Evolutionary conservation across 2,797 vertebrate species (phyloP).

Genomic region (Rhyacichthys aspro): DNA sequence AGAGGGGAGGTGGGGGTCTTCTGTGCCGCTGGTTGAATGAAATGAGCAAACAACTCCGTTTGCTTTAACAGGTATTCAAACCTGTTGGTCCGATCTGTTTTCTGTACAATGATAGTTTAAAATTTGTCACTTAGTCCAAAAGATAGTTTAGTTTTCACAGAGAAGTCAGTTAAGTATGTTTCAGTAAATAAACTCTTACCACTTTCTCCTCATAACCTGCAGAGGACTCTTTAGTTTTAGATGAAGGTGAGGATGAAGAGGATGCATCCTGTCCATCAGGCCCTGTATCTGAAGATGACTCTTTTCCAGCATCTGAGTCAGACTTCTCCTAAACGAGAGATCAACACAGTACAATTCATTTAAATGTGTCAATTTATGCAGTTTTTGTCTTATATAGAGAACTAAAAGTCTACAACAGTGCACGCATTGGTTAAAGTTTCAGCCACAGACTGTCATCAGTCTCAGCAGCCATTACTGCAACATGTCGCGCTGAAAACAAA

Average conservation of each 20-base stretch:
- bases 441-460: background rate
- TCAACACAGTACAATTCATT: background rate
- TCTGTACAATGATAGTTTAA: constrained; percentile 72
- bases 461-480: background rate
- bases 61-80: constrained; percentile 99
- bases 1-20: constrained; percentile 98
- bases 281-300: constrained; percentile 76
- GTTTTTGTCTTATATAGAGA: background rate
- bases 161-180: background rate
- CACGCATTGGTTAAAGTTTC: accelerated
- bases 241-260: constrained; percentile 80
- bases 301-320: constrained; percentile 76
- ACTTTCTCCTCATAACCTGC: constrained; percentile 97
- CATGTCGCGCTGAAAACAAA: constrained; percentile 57
- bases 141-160: background rate
- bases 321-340: constrained; percentile 70
- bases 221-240: constrained; percentile 83
- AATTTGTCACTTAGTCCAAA: background rate
- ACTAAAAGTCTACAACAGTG: accelerated
- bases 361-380: background rate
- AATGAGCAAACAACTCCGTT: constrained; percentile 98
- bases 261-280: constrained; percentile 83
- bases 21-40: constrained; percentile 98
- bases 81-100: constrained; percentile 97
- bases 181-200: constrained; percentile 73